These are phyloP conservation scores for Lytechinus pictus DNA, from an alignment of 35 echinoderm and acorn worm genomes.

Conservation along the genomic window DNA sequence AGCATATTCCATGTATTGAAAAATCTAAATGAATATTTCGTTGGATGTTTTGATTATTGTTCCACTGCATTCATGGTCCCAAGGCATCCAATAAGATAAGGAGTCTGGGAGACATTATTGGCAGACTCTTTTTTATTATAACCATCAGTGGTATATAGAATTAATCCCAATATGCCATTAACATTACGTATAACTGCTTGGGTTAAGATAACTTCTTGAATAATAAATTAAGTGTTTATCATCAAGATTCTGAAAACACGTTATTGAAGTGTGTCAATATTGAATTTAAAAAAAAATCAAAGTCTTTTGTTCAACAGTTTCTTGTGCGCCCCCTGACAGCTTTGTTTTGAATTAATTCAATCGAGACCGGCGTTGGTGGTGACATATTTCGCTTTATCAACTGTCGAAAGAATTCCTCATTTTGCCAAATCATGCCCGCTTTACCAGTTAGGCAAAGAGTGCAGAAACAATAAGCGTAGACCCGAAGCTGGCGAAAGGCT, in stretches of 20 bases:
- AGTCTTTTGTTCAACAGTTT: not conserved
- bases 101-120: not conserved
- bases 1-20: too few species aligned
- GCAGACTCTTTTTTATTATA: not conserved
- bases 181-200: not conserved
- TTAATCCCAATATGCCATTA: not conserved
- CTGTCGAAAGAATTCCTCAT: not conserved
- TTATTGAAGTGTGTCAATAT: not conserved
- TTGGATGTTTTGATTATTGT: not conserved
- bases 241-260: not conserved
- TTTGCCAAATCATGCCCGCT: not conserved
- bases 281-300: not conserved
- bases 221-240: not conserved
- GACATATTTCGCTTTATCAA: slow-evolving; percentile 13
- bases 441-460: slow-evolving; percentile 3
- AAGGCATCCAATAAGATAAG: not conserved
- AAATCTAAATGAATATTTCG: too few species aligned
- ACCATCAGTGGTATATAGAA: not conserved
- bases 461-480: not conserved
- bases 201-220: not conserved
- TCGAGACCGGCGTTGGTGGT: not conserved
- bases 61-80: not conserved
- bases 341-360: slow-evolving; percentile 7
- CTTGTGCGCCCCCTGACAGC: not conserved
- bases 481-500: not conserved